These are phyloP conservation scores for Epinotia demarniana DNA, from an alignment of 2,888 invertebrate species.

Conservation along the genomic window DNA sequence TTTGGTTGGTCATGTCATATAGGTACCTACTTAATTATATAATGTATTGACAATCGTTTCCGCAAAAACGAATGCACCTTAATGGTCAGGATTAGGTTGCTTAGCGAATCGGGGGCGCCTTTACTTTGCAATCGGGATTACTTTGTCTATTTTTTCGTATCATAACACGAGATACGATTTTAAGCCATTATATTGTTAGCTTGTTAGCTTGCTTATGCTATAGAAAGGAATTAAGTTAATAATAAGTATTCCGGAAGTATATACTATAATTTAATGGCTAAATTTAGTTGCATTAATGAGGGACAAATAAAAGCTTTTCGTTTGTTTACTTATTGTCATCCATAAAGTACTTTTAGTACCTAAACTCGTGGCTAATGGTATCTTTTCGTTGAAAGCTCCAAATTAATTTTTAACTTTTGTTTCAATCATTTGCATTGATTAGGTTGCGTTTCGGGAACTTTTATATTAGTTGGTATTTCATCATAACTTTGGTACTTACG, in stretches of 20 bases:
- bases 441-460: slow-evolving; percentile 14
- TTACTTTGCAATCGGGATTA: too few relatives aligned
- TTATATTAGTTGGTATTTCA: slow-evolving; percentile 16
- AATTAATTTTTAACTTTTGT: slow-evolving; percentile 38
- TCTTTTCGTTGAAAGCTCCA: slow-evolving; percentile 32
- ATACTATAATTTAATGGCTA: neutral
- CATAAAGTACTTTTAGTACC: slow-evolving; percentile 33
- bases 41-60: too few relatives aligned
- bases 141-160: too few relatives aligned
- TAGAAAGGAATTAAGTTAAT: neutral
- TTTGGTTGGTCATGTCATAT: too few relatives aligned
- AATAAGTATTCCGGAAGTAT: neutral
- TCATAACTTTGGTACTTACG: neutral
- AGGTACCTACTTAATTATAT: too few relatives aligned
- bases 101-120: too few relatives aligned
- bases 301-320: slow-evolving; percentile 30
- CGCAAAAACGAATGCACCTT: too few relatives aligned
- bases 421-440: slow-evolving; percentile 37
- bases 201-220: too few relatives aligned
- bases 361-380: slow-evolving; percentile 28
- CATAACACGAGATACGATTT: too few relatives aligned
- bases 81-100: too few relatives aligned
- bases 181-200: neutral
- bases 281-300: slow-evolving; percentile 26
- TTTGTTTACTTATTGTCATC: slow-evolving; percentile 30